Percentiles rank a stretch among this genome's conserved stretches.
Conservation (phyloP, 2,888 invertebrate species). For the Chalcis sispes region DNA sequence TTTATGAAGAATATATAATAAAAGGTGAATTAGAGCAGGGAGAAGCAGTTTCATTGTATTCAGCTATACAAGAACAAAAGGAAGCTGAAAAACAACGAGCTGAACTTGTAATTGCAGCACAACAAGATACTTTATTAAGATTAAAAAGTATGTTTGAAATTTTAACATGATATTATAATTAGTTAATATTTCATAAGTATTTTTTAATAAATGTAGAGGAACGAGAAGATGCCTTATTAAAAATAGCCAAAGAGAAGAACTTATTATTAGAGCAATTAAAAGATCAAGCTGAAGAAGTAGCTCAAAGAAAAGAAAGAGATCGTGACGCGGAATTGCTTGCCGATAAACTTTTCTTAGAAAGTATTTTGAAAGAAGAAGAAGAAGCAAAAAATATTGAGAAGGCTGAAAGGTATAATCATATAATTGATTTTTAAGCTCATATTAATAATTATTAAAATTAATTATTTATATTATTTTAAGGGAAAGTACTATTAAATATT, state of each 20-base stretch:
- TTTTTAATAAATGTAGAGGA: conserved; percentile 61
- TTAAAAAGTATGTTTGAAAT: conserved; percentile 63
- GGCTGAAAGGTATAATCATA: conserved; percentile 63
- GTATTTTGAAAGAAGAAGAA: conserved; percentile 63
- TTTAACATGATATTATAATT: not conserved
- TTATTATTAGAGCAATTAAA: conserved; percentile 67
- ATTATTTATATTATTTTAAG: conserved; percentile 69
- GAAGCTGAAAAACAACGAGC: conserved; percentile 64
- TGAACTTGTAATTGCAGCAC: conserved; percentile 66
- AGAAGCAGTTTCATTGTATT: conserved; percentile 64
- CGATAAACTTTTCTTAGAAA: conserved; percentile 64
- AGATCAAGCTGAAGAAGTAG: conserved; percentile 67
- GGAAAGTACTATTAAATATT: conserved; percentile 80
- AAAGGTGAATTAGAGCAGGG: conserved; percentile 74
- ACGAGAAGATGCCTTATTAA: conserved; percentile 62
- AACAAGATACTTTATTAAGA: conserved; percentile 65
- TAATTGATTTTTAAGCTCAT: too few relatives aligned
- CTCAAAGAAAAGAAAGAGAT: conserved; percentile 65
- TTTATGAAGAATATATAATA: conserved; percentile 78
- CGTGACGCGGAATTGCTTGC: conserved; percentile 65
- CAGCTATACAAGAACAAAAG: conserved; percentile 68
- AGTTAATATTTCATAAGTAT: conserved; percentile 6
- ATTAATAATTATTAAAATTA: not conserved
- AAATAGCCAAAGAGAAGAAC: conserved; percentile 64
- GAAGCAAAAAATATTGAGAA: conserved; percentile 62